These are phyloP conservation scores for Fissipunctia ypsillon DNA, from an alignment of 2,888 invertebrate species.

Conservation along the genomic window DNA sequence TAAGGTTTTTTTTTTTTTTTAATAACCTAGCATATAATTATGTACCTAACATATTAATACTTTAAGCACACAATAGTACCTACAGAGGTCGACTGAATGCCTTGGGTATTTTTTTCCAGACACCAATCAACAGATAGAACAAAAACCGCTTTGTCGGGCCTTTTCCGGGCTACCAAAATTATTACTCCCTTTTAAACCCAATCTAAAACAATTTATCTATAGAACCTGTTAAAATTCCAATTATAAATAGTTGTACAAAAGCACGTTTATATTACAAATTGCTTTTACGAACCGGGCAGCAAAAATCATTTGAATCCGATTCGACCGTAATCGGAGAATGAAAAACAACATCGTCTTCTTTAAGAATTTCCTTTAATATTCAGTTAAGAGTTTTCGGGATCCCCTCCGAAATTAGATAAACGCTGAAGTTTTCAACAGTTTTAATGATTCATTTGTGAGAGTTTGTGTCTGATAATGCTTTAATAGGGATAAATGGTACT, in stretches of 20 bases:
- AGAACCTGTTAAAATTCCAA: conserved; percentile 35
- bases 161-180: background rate
- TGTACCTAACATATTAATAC: too few relatives aligned
- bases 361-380: conserved; percentile 59
- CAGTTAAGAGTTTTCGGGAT: conserved; percentile 52
- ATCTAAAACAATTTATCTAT: conserved; percentile 16
- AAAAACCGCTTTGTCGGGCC: background rate
- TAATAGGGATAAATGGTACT: background rate
- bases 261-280: conserved; percentile 46
- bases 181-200: background rate
- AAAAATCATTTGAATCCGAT: conserved; percentile 57
- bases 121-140: background rate
- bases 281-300: conserved; percentile 32
- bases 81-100: background rate
- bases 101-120: background rate
- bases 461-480: conserved; percentile 31
- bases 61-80: background rate
- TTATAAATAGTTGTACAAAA: conserved; percentile 42
- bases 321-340: conserved; percentile 43
- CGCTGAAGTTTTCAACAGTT: conserved; percentile 33
- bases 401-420: conserved; percentile 37
- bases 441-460: conserved; percentile 46
- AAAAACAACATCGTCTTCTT: conserved; percentile 46
- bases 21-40: too few relatives aligned
- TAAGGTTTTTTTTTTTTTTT: too few relatives aligned